Base-by-base conservation (phyloP, 2,888 invertebrate genomes). In the Hypomecis atomaria region DNA sequence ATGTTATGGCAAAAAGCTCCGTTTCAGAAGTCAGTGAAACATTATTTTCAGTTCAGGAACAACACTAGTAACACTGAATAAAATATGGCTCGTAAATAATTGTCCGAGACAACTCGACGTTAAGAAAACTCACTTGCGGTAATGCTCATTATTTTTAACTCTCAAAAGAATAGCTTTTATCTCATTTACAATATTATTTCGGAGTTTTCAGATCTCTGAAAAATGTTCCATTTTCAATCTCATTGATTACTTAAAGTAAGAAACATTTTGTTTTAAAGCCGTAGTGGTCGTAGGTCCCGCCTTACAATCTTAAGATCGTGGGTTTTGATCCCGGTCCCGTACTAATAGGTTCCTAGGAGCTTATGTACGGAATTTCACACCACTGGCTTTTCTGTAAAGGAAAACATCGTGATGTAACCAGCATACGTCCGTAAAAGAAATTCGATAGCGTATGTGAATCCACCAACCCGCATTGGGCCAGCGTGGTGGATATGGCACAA, bases 121-220 rank as follows among this genome's bases (percentile, higher is more conserved):
- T 48, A 13, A 52, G 57, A 42, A 62, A 62, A 52, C 34, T 62
- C 56, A 13, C 56, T 53, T 47, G 42, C 23, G 34, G 44, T 55
- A 49, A 58, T 53, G 47, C 47, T 62, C 52, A 53, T 62, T 58
- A 62, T 58, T 58, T 57, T 38, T 62, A 11, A n/a, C 53, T 53
- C 53, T 42, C 48, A 11, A 4, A 43, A 57, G 53, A 52, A 53
- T 62, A 56, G 40, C 23, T 52, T 52, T 57, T 52, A 57, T 37
- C 49, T 49, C 10, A n/a, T 56, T 61, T 50, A 6, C 11, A 10
- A 43, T 49, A 37, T 44, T 61, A 44, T 43, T 55, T 42, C 55
- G 7, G 37, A 38, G 3, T 48, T 4, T 48, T 42, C 8, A 44
- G 50, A 36, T 37, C 6, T 37, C 10, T 11, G 38, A n/a, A n/a